Conservation (phyloP, 2,113 vertebrate genomes). For the Tragulus kanchil region DNA sequence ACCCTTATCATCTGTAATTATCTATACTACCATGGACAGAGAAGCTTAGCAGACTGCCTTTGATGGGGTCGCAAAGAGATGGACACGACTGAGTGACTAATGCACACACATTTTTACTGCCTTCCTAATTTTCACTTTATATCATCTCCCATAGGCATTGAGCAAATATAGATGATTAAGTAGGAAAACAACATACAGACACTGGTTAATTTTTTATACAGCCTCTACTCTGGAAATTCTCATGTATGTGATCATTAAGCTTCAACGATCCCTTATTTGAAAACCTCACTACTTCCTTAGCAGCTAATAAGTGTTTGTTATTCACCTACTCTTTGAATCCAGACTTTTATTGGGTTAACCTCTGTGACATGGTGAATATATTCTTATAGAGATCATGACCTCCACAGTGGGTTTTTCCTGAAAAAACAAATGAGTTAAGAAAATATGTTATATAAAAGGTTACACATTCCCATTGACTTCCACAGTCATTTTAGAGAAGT, state of each 20-base stretch:
- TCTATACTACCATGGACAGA: too few relatives aligned
- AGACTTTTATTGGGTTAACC: background rate
- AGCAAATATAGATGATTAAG: background rate
- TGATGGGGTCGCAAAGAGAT: too few relatives aligned
- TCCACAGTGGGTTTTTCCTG: background rate
- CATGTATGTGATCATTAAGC: slow-evolving; percentile 17
- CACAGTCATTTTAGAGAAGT: background rate
- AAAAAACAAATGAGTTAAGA: background rate
- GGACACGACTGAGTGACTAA: too few relatives aligned
- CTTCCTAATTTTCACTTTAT: background rate
- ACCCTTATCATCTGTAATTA: background rate
- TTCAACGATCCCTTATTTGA: background rate
- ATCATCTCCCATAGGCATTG: background rate
- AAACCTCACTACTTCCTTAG: background rate
- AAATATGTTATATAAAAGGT: background rate
- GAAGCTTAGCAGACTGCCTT: too few relatives aligned
- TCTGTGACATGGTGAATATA: background rate
- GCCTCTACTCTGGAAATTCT: background rate
- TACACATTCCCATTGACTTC: background rate
- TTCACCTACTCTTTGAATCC: background rate
- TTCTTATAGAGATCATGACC: background rate
- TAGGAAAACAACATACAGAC: background rate
- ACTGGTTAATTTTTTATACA: background rate
- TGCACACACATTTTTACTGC: too few relatives aligned
- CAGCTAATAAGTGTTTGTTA: background rate